Conservation (phyloP, 2,888 invertebrate species). For the Agrenia bidenticulata region DNA sequence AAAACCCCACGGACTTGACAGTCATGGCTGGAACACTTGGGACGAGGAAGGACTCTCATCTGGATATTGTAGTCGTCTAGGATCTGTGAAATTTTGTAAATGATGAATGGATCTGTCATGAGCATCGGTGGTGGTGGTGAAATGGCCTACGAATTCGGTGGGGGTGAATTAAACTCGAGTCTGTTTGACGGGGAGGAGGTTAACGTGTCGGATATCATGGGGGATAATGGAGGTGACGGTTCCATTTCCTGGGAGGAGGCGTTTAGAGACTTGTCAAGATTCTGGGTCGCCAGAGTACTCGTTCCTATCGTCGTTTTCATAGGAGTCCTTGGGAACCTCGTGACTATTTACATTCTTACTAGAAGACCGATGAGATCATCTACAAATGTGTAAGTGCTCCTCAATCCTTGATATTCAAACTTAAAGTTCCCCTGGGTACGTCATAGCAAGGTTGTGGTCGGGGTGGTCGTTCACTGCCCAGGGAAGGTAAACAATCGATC, state of each 20-base stretch:
- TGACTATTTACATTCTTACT: slow-evolving; percentile 62
- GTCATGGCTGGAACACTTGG: no score
- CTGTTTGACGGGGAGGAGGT: neutral
- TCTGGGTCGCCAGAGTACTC: slow-evolving; percentile 61
- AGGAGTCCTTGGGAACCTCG: slow-evolving; percentile 68
- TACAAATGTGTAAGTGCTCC: slow-evolving; percentile 61
- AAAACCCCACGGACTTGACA: no score
- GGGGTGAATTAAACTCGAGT: neutral
- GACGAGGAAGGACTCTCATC: no score
- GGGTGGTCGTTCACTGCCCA: no score
- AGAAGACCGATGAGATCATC: slow-evolving; percentile 70
- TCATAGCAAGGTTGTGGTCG: no score
- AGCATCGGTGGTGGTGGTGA: neutral
- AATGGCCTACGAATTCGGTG: neutral
- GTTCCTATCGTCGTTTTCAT: slow-evolving; percentile 67
- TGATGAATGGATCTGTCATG: no score
- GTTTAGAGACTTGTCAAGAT: slow-evolving; percentile 56
- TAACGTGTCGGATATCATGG: neutral
- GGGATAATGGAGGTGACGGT: neutral
- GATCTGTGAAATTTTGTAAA: no score
- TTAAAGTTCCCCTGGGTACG: no score
- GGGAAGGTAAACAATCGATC: no score
- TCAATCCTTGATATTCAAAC: no score
- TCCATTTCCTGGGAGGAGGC: slow-evolving; percentile 34
- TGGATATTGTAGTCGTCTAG: no score